Evolutionary conservation across 1,140 invertebrate genomes (phyloP), one percentile per base, ranked within the genome.

Genomic region (Pemphigus obesinymphae): DNA sequence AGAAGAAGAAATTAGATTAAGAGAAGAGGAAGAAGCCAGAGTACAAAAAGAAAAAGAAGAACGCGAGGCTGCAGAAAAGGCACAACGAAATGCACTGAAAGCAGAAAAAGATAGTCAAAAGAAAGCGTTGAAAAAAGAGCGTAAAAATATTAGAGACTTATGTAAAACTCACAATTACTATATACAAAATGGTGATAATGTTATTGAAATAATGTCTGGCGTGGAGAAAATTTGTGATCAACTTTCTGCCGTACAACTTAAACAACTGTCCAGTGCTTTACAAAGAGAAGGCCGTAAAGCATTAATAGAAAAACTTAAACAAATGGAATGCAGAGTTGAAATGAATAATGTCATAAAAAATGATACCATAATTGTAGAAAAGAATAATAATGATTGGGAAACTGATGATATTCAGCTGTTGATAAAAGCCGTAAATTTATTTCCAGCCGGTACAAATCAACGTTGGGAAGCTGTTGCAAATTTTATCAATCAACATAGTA

Each of bases 401-500:
- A 63, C 76, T 13, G 90, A 91, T 78, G 96, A 99, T 85, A 88
- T 96, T 0, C 94, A 96, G 84, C 87, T 97, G 23, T 89, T 99
- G 1, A 97, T 98, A 26, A 99, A 99, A 87, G 96, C 95, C 48
- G 96, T 98, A 0, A 98, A 98, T 89, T 86, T 99, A 3, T 99
- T 98, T 87, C 97, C 97, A 0, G 96, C 96, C 58, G 97, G 97
- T 20, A 99, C 97, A 0, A 94, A 92, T 87, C 94, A 97, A 80
- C 76, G 96, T 84, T 99, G 97, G 97, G 96, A 98, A 82, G 96
- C 97, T 0, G 95, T 99, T 3, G 95, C 97, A 0, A 96, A 96
- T 86, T 99, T 97, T 86, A 92, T 99, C 20, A 97, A 96, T 86
- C 96, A 98, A 86, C 97, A 99, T 86, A 89, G 90, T 20, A 88